These are phyloP conservation scores for Hipparchia semele DNA, from an alignment of 2,888 invertebrate species.

Conservation along the genomic window DNA sequence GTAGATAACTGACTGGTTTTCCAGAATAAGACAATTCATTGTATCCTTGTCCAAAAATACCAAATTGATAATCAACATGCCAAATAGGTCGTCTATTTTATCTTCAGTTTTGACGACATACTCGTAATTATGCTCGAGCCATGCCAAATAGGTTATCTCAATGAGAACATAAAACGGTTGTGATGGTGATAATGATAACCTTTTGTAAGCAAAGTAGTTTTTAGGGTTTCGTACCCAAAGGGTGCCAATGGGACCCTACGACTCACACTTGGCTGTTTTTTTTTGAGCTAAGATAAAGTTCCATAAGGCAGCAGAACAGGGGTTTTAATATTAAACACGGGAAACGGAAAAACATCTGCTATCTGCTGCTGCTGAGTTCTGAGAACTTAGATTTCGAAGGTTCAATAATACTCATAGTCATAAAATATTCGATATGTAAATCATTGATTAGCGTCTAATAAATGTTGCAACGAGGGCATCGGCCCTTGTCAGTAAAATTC, in stretches of 20 bases:
- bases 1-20: too few species aligned
- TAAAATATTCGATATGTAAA: slow-evolving; percentile 23
- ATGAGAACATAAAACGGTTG: neutral
- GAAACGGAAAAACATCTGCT: neutral
- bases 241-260: too few species aligned
- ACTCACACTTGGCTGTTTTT: too few species aligned
- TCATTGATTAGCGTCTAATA: slow-evolving; percentile 20
- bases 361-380: neutral
- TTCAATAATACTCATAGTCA: neutral
- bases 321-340: neutral
- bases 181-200: neutral
- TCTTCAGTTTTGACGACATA: neutral
- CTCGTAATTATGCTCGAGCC: neutral
- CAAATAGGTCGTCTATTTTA: slow-evolving; percentile 5
- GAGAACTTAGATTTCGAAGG: slow-evolving; percentile 9
- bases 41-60: neutral
- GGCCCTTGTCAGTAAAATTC: slow-evolving; percentile 40
- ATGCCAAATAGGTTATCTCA: slow-evolving; percentile 11
- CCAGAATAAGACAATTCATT: too few species aligned
- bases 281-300: neutral
- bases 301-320: neutral
- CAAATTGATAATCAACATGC: neutral
- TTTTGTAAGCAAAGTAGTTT: neutral
- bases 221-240: too few species aligned
- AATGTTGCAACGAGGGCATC: slow-evolving; percentile 32